A percentile compares a stretch with the other conserved stretches of the same genome.
Evolutionary conservation across 2,113 vertebrate genomes (phyloP).

Genomic region (Corythaixoides concolor): DNA sequence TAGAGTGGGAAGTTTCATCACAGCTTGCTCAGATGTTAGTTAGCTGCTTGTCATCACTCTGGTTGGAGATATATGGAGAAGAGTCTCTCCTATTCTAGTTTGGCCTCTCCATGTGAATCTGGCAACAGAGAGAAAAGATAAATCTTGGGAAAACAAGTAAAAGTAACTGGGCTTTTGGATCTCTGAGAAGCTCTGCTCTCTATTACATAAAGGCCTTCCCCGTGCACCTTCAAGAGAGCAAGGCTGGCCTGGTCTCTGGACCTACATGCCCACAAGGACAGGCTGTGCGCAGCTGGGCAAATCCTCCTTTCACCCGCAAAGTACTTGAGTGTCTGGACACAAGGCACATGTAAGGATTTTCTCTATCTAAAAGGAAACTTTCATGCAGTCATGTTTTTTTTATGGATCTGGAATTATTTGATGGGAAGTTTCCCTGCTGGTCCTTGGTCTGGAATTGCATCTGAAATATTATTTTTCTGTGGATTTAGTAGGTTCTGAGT

Average conservation of each 20-base stretch:
- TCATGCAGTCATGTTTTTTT: not conserved
- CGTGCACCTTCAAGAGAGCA: not conserved
- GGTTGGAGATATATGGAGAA: not conserved
- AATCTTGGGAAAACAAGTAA: not conserved
- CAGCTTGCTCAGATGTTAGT: not conserved
- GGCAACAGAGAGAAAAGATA: not conserved
- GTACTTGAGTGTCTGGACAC: not conserved
- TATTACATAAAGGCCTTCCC: not conserved
- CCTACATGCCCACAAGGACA: not conserved
- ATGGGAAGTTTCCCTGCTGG: not conserved
- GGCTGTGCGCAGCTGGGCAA: not conserved
- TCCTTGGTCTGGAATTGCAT: not conserved
- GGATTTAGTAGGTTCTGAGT: not conserved
- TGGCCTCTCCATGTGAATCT: not conserved
- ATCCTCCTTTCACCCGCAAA: not conserved
- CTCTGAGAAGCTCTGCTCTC: not conserved
- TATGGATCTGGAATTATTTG: not conserved
- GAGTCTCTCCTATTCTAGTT: not conserved
- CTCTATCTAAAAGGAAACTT: not conserved
- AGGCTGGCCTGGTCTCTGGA: not conserved
- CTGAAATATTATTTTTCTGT: not conserved
- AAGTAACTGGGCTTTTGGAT: not conserved
- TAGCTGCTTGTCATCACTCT: not conserved
- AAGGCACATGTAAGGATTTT: not conserved
- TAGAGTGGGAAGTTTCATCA: constrained; percentile 3